Conservation (phyloP, 2,797 vertebrate genomes). For the Gymnothorax javanicus region DNA sequence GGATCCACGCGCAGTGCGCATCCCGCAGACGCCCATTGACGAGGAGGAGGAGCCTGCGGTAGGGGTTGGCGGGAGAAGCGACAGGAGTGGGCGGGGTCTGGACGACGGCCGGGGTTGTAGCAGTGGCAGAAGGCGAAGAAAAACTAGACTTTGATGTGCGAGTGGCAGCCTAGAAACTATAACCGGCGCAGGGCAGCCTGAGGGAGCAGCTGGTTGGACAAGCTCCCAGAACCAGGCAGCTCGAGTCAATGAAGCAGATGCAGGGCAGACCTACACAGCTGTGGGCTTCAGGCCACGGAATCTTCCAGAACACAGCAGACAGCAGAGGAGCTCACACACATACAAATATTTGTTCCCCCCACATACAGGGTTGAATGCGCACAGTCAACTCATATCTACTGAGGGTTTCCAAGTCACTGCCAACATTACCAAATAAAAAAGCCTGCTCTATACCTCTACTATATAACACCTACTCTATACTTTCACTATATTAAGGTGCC, state of each 20-base stretch:
- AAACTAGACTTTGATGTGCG: constrained; percentile 20
- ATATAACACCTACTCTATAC: neutral
- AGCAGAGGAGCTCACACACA: constrained; percentile 27
- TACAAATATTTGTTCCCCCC: no score
- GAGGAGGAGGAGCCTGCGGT: constrained; percentile 11
- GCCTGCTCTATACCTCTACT: neutral
- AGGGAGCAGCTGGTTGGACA: constrained; percentile 64
- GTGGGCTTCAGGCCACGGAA: constrained; percentile 63
- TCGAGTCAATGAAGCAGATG: constrained; percentile 72
- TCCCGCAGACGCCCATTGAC: constrained; percentile 65
- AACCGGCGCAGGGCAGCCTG: constrained; percentile 37
- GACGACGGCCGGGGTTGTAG: constrained; percentile 9
- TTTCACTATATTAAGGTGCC: neutral
- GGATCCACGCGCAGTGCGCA: constrained; percentile 61
- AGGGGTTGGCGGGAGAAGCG: constrained; percentile 34
- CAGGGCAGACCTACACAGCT: constrained; percentile 73
- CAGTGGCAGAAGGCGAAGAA: constrained; percentile 32
- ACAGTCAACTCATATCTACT: neutral
- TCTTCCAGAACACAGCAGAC: no score
- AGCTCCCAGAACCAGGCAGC: constrained; percentile 76
- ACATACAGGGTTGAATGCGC: no score
- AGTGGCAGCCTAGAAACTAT: constrained; percentile 14
- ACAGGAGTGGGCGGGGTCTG: constrained; percentile 39
- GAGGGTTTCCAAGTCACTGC: neutral
- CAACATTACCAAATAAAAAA: constrained; percentile 5